Conservation (phyloP, 2,797 vertebrate genomes). For the Aratinga solstitialis region DNA sequence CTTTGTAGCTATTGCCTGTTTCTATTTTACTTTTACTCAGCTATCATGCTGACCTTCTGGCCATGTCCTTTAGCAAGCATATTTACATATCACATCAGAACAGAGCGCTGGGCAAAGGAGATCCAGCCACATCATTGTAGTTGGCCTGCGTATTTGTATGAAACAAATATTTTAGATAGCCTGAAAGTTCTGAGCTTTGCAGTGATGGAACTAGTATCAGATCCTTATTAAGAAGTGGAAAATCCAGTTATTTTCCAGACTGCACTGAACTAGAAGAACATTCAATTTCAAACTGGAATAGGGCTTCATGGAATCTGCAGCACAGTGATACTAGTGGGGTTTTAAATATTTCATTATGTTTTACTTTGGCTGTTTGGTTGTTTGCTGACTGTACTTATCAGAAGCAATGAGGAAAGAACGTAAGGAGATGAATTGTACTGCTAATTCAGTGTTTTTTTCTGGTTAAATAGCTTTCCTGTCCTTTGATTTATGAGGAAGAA, state of each 20-base stretch:
- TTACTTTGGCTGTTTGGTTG: neutral
- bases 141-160: neutral
- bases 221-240: neutral
- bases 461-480: conserved; percentile 48
- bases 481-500: conserved; percentile 41
- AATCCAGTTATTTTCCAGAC: neutral
- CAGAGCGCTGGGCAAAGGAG: neutral
- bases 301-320: neutral
- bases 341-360: neutral
- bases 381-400: neutral
- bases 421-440: neutral
- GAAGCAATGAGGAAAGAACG: neutral
- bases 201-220: neutral
- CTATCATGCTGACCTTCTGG: neutral
- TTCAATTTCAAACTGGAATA: neutral
- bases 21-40: neutral
- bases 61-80: neutral
- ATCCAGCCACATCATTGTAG: neutral
- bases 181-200: neutral
- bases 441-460: conserved; percentile 38
- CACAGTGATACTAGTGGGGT: neutral
- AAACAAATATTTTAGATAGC: neutral
- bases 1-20: neutral
- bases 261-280: neutral
- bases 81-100: neutral